Evolutionary conservation across 64 coral and sea anemone genomes (phyloP), one percentile per base, ranked within the genome.

Genomic region (Montipora cactus): DNA sequence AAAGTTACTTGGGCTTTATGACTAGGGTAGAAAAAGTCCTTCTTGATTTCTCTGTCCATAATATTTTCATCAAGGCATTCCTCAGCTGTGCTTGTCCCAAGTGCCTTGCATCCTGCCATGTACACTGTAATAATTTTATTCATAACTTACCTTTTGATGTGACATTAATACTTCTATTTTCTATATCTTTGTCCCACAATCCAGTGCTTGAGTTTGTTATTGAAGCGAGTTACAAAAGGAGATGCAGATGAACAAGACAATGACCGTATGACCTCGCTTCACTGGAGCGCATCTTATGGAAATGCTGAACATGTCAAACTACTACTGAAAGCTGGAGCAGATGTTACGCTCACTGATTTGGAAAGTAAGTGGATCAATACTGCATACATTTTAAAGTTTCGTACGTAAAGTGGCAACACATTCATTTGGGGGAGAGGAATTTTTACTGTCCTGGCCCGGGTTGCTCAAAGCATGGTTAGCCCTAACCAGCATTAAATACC

Each of bases 251-350:
- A 92, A 15, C 89, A 77, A 20, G 96, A 97, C 49, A 92, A 75
- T 89, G 85, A 97, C 46, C 59, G 13, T 5, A 97, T 95, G 96
- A 97, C 96, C 10, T 57, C 96, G 23, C 88, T 97, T 59, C 96
- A 97, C 89, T 97, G 96, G 96, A 92, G 96, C 76, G 89, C 90
- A 14, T 97, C 93, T 0, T 97, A 73, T 67, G 93, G 87, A 14
- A 97, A 97, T 83, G 52, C 80, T 44, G 89, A 97, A 23, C 96
- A 97, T 76, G 89, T 88, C 73, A 97, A 92, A 62, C 25, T 97
- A 21, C 87, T 97, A 21, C 69, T 97, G 49, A 97, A 94, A 88
- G 89, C 89, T 55, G 91, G 81, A 11, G 89, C 92, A 37, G 55
- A 77, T 47, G 79, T 97, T 48, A 94, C 47, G 25, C n/a, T 72